A percentile compares a stretch with the other conserved stretches of the same genome.
phyloP scores from a whole-genome alignment of 2,888 invertebrate species.

The Heliothis peltigera region DNA sequence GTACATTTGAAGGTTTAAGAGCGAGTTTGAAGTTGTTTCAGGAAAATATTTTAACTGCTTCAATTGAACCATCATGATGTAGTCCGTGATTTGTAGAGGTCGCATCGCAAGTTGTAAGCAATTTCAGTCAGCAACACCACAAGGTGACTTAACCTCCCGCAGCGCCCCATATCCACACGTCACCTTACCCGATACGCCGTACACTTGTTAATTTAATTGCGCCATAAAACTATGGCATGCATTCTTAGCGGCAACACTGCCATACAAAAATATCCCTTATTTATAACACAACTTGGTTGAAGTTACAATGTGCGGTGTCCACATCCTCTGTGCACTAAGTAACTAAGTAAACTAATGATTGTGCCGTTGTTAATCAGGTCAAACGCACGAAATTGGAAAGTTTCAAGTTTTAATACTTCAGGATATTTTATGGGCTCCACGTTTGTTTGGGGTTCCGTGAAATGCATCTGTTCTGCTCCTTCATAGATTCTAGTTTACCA shows the following conservation, averaged over 20 bases:
- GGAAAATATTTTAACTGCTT: too few species aligned
- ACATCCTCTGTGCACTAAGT: slow-evolving; percentile 61
- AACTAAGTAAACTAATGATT: slow-evolving; percentile 68
- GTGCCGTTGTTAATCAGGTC: slow-evolving; percentile 71
- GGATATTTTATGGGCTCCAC: slow-evolving; percentile 52
- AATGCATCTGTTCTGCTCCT: background rate
- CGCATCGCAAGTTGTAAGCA: too few species aligned
- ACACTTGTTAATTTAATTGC: slow-evolving; percentile 71
- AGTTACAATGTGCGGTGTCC: background rate
- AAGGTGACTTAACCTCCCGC: slow-evolving; percentile 31
- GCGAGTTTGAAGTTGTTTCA: too few species aligned
- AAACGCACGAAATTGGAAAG: slow-evolving; percentile 64
- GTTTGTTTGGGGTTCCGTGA: slow-evolving; percentile 55
- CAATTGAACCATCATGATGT: too few species aligned
- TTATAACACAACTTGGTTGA: background rate
- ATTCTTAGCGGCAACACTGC: slow-evolving; percentile 15
- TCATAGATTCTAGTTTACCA: background rate
- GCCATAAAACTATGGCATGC: slow-evolving; percentile 65
- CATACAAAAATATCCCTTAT: slow-evolving; percentile 34
- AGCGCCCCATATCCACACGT: slow-evolving; percentile 25
- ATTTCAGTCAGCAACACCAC: background rate
- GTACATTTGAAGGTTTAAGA: too few species aligned
- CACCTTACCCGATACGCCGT: slow-evolving; percentile 64
- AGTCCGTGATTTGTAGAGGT: too few species aligned
- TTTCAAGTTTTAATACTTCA: slow-evolving; percentile 60